Conservation (phyloP, 1,140 invertebrate genomes). For the Tribolium castaneum region DNA sequence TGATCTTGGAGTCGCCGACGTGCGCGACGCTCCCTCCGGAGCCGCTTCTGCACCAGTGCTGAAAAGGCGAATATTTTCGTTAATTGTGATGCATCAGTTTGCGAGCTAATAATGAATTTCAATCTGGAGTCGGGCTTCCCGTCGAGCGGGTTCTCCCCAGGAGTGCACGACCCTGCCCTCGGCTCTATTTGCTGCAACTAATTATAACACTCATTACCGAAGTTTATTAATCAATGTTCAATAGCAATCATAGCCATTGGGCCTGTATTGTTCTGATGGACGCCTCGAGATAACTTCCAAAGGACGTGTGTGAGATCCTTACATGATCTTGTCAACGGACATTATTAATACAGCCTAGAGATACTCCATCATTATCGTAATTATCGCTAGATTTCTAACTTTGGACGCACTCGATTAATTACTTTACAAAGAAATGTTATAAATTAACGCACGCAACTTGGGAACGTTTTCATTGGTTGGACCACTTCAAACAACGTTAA, state of each 20-base stretch:
- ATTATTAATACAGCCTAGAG: slow-evolving; percentile 28
- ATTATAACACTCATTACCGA: slow-evolving; percentile 63
- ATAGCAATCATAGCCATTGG: slow-evolving; percentile 57
- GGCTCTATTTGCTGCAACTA: slow-evolving; percentile 56
- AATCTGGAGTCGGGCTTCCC: slow-evolving; percentile 21
- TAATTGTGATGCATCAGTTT: slow-evolving; percentile 40
- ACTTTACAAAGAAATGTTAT: slow-evolving; percentile 6
- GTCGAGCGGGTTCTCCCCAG: slow-evolving; percentile 37
- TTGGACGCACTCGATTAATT: not conserved
- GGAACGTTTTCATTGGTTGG: not conserved
- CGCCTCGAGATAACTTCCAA: slow-evolving; percentile 32
- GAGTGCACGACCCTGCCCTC: slow-evolving; percentile 52
- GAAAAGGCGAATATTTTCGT: slow-evolving; percentile 62
- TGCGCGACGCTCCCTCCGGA: slow-evolving; percentile 86
- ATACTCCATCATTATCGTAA: slow-evolving; percentile 28
- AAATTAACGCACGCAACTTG: not conserved
- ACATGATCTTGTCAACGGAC: slow-evolving; percentile 37
- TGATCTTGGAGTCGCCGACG: slow-evolving; percentile 86
- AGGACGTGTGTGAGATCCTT: slow-evolving; percentile 30
- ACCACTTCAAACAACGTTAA: not conserved
- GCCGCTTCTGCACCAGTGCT: slow-evolving; percentile 88
- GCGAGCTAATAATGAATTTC: slow-evolving; percentile 36
- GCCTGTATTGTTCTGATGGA: slow-evolving; percentile 43
- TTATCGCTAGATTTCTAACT: not conserved
- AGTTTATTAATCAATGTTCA: slow-evolving; percentile 64